Percentiles rank a stretch among this genome's conserved stretches.
Conservation (phyloP, 2,113 vertebrate species). For the Aviceda subcristata region DNA sequence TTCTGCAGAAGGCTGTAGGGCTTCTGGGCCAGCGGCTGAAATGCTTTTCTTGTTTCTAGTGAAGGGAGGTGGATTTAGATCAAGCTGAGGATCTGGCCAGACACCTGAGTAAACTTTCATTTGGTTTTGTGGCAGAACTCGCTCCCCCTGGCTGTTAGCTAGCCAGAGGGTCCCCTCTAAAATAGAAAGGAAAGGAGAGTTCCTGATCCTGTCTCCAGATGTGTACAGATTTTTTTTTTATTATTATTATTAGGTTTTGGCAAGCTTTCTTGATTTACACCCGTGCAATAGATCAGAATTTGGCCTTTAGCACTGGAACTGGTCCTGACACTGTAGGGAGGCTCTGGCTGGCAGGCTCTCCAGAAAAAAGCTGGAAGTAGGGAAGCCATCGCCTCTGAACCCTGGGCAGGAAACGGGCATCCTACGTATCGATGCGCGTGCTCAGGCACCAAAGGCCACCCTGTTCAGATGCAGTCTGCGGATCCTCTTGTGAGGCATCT, state of each 20-base stretch:
- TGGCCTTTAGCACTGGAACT: conserved; percentile 4
- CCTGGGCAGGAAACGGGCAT: neutral
- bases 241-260: neutral
- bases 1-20: neutral
- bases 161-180: neutral
- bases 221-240: neutral
- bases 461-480: rapidly evolving
- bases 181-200: neutral
- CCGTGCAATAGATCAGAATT: neutral
- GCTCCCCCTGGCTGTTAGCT: neutral
- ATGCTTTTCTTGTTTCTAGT: neutral
- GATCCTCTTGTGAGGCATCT: neutral
- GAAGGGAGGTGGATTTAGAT: conserved; percentile 3
- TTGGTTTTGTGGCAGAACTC: conserved; percentile 23
- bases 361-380: neutral
- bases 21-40: neutral
- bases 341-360: neutral
- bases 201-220: neutral
- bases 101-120: conserved; percentile 38
- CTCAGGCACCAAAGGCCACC: neutral
- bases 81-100: conserved; percentile 4
- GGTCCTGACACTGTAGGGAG: neutral
- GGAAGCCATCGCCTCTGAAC: neutral
- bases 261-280: neutral
- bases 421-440: rapidly evolving